A percentile compares a stretch with the other conserved stretches of the same genome.
These are phyloP conservation scores for Epinotia brunnichana DNA, from an alignment of 2,888 invertebrate genomes.

Conservation along the genomic window DNA sequence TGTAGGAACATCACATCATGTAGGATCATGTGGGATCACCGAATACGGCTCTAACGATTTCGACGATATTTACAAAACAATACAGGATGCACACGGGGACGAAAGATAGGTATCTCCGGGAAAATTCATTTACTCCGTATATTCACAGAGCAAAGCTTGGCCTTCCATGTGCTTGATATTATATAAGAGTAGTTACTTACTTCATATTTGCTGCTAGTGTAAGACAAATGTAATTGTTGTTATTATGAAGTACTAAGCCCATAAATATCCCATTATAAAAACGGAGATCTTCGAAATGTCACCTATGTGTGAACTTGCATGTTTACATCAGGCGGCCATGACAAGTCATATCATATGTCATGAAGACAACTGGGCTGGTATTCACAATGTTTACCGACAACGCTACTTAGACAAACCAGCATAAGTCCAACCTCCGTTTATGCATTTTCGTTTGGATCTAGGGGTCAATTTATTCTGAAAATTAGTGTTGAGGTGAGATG, in stretches of 20 bases:
- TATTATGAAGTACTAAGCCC: not conserved
- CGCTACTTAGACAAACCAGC: not conserved
- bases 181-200: conserved; percentile 6
- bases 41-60: no score
- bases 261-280: conserved; percentile 23
- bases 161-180: no score
- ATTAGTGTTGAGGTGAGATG: no score
- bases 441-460: not conserved
- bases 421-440: not conserved
- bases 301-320: not conserved
- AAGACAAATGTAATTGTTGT: not conserved
- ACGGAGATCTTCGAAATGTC: not conserved
- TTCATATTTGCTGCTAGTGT: not conserved
- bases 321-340: conserved; percentile 3
- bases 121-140: no score
- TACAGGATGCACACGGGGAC: no score
- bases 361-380: not conserved
- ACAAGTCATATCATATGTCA: not conserved
- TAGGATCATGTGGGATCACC: no score
- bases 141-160: no score
- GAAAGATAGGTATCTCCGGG: no score
- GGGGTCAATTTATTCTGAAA: not conserved
- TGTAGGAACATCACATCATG: no score
- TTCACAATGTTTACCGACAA: not conserved
- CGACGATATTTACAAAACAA: no score